Evolutionary conservation across 2,113 vertebrate species (phyloP).

Genomic region (Cervus canadensis): DNA sequence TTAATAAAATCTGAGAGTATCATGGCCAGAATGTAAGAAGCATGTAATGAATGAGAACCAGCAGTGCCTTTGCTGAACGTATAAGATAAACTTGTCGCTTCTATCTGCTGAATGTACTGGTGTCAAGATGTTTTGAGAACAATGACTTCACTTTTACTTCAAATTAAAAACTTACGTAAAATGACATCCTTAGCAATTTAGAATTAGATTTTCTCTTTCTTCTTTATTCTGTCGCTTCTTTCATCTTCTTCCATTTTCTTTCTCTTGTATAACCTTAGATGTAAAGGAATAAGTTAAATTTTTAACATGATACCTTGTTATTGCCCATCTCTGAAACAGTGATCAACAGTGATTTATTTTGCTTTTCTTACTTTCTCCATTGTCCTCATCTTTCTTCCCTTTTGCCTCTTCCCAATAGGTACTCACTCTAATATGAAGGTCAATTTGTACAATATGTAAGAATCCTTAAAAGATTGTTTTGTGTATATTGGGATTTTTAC

Average conservation of each 20-base stretch:
- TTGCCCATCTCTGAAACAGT: neutral
- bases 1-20: constrained; percentile 5
- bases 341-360: neutral
- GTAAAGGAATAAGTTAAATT: neutral
- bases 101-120: neutral
- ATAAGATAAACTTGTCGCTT: neutral
- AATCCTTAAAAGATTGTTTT: neutral
- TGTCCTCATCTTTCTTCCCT: neutral
- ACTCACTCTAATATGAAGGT: neutral
- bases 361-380: neutral
- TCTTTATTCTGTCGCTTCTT: neutral
- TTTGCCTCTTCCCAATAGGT: neutral
- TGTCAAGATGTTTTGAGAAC: neutral
- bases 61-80: neutral
- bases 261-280: neutral
- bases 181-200: neutral
- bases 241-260: neutral
- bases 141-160: neutral
- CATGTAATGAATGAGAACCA: neutral
- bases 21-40: neutral
- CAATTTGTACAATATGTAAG: neutral
- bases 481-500: neutral
- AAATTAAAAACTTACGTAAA: neutral
- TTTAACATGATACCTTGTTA: neutral
- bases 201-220: neutral